These are phyloP conservation scores for Drosophila multiciliata DNA, from an alignment of 2,888 invertebrate species.

Conservation along the genomic window DNA sequence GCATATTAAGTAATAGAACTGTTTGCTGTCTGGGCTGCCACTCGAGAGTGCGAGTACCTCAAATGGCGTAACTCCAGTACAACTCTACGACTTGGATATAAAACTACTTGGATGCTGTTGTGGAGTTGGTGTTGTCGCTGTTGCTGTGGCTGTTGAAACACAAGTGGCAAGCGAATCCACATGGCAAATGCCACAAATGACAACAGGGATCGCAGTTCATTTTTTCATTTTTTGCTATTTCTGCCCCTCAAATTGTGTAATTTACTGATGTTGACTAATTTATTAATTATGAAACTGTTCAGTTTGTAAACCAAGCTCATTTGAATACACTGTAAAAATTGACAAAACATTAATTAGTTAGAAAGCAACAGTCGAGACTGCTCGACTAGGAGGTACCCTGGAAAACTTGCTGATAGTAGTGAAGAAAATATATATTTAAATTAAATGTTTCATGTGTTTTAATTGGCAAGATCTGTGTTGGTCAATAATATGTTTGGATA, in stretches of 20 bases:
- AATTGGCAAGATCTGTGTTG: neutral
- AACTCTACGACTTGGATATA: constrained; percentile 21
- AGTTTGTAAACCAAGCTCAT: neutral
- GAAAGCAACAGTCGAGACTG: neutral
- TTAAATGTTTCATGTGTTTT: neutral
- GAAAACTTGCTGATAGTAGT: neutral
- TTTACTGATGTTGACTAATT: constrained; percentile 2
- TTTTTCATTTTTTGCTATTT: neutral
- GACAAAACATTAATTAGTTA: neutral
- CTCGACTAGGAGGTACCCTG: neutral
- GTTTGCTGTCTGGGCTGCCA: constrained; percentile 55
- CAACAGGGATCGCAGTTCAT: constrained; percentile 19
- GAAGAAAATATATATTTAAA: neutral
- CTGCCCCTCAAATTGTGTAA: constrained; percentile 8
- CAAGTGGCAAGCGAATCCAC: constrained; percentile 55
- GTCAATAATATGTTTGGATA: neutral
- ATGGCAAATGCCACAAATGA: constrained; percentile 30
- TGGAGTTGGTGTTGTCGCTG: constrained; percentile 21
- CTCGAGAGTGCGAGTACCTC: constrained; percentile 39
- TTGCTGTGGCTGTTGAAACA: constrained; percentile 42
- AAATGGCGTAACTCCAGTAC: constrained; percentile 57
- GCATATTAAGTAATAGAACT: constrained; percentile 80
- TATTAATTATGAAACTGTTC: neutral
- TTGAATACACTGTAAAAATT: neutral
- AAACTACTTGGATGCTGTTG: constrained; percentile 36